These are phyloP conservation scores for Chelonus formosanus DNA, from an alignment of 2,888 invertebrate genomes.

Conservation along the genomic window DNA sequence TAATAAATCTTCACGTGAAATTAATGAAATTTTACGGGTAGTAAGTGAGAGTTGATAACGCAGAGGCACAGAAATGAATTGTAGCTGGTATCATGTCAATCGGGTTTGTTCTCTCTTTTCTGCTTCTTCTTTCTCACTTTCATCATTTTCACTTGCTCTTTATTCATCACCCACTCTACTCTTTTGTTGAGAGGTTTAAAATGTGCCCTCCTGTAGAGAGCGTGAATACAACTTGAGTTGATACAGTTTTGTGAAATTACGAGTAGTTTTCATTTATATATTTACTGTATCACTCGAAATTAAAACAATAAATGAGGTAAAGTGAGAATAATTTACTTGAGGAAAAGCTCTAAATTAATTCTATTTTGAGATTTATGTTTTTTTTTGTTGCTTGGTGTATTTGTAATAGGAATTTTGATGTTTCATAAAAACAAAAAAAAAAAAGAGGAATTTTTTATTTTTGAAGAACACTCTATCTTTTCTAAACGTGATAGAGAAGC, in stretches of 20 bases:
- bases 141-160: background rate
- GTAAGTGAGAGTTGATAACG: conserved; percentile 19
- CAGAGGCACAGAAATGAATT: conserved; percentile 25
- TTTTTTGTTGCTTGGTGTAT: background rate
- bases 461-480: background rate
- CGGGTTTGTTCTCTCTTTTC: conserved; percentile 18
- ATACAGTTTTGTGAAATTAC: conserved; percentile 23
- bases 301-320: background rate
- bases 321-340: conserved; percentile 7
- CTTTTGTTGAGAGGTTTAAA: conserved; percentile 3
- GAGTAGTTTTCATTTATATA: conserved; percentile 33
- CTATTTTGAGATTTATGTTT: background rate
- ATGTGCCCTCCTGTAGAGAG: background rate
- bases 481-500: conserved; percentile 17
- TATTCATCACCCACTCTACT: conserved; percentile 2
- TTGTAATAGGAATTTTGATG: too few relatives aligned
- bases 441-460: too few relatives aligned
- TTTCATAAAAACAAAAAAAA: too few relatives aligned
- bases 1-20: conserved; percentile 30
- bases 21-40: conserved; percentile 37
- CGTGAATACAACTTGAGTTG: background rate
- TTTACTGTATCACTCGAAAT: conserved; percentile 31
- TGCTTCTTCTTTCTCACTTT: conserved; percentile 7
- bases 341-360: background rate
- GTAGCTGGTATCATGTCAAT: conserved; percentile 40